Evolutionary conservation across 2,797 vertebrate genomes (phyloP).

Genomic region (Pangasius sanitwongsei): DNA sequence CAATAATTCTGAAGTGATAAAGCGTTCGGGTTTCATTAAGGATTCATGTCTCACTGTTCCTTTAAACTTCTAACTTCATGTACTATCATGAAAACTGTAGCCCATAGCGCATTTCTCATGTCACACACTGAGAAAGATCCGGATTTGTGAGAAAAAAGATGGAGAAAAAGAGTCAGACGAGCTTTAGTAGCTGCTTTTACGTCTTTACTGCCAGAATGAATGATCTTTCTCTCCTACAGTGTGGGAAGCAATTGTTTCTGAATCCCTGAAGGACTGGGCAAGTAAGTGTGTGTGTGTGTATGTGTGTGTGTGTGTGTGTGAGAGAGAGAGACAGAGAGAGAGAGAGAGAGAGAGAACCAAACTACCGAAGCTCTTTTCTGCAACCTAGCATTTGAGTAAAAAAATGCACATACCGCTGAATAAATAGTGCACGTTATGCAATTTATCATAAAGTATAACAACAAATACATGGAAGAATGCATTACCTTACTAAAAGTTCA

Average conservation of each 20-base stretch:
- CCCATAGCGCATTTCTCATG: background rate
- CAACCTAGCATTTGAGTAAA: conserved; percentile 16
- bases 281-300: background rate
- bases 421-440: background rate
- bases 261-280: conserved; percentile 11
- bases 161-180: background rate
- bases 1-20: background rate
- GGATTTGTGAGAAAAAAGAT: background rate
- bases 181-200: background rate
- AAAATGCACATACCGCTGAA: background rate
- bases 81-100: background rate
- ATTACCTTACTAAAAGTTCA: background rate
- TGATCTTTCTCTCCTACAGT: background rate
- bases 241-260: conserved; percentile 33
- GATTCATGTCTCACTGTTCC: background rate
- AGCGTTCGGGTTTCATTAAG: background rate
- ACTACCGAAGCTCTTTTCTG: background rate
- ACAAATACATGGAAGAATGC: too few species aligned
- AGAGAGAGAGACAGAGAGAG: background rate
- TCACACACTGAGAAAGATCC: background rate
- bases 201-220: background rate
- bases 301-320: conserved; percentile 6
- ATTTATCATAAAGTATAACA: background rate
- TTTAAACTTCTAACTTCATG: background rate
- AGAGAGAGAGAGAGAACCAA: background rate